Percentiles rank a stretch among this genome's conserved stretches.
phyloP scores from a whole-genome alignment of 2,113 vertebrate species.

The Gila orcuttii region DNA sequence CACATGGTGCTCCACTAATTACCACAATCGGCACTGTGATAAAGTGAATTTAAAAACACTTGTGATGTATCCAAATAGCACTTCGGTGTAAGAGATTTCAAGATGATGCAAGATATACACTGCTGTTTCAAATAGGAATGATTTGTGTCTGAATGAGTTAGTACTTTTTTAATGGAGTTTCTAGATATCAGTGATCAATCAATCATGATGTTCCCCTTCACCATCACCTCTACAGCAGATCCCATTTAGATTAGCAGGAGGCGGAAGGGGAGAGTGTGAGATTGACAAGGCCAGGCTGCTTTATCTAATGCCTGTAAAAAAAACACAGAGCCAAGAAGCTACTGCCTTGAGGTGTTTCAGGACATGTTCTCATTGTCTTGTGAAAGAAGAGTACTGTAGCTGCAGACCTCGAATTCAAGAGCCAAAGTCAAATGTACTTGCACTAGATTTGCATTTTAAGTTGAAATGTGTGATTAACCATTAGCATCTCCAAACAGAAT shows the following conservation, averaged over 20 bases:
- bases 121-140: conserved; percentile 1
- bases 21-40: not conserved
- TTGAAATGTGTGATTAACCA: not conserved
- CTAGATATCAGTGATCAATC: conserved; percentile 25
- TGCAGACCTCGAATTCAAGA: not conserved
- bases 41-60: conserved; percentile 27
- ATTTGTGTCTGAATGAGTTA: conserved; percentile 34
- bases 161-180: conserved; percentile 42
- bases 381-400: not conserved
- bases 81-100: not conserved
- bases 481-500: not conserved
- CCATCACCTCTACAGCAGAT: conserved; percentile 48
- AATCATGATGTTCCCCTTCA: conserved; percentile 28
- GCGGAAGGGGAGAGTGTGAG: conserved; percentile 31
- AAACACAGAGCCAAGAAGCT: conserved; percentile 4
- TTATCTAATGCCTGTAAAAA: conserved; percentile 51
- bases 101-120: conserved; percentile 26
- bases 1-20: not conserved
- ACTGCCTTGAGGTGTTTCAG: conserved; percentile 17
- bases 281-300: conserved; percentile 54
- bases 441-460: not conserved
- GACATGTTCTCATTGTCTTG: conserved; percentile 30
- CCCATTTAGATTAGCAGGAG: conserved; percentile 59
- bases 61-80: not conserved
- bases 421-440: conserved; percentile 9